phyloP scores from a whole-genome alignment of 2,113 vertebrate genomes.

The Trogon melanurus region DNA sequence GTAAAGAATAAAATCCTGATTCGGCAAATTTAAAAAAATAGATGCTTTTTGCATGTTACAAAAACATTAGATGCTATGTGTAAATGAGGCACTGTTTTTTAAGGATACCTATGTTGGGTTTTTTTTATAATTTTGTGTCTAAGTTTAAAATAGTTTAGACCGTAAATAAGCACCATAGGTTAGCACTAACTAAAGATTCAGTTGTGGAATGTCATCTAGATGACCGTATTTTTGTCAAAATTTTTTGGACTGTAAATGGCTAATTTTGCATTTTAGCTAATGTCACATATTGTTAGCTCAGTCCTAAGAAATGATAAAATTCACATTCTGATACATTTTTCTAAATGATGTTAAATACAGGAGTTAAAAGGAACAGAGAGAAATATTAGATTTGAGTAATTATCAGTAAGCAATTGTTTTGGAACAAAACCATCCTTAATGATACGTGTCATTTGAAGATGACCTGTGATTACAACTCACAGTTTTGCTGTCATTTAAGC shows the following conservation, averaged over 20 bases:
- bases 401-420: slow-evolving; percentile 29
- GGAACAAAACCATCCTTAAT: slow-evolving; percentile 51
- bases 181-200: neutral
- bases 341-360: neutral
- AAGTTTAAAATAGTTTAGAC: neutral
- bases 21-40: neutral
- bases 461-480: slow-evolving; percentile 68
- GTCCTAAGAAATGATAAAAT: neutral
- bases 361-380: neutral
- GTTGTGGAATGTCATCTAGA: neutral
- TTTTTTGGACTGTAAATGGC: slow-evolving; percentile 2
- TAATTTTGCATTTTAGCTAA: neutral
- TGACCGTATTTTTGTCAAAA: neutral
- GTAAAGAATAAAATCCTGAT: neutral
- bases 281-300: neutral
- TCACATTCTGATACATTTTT: neutral
- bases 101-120: neutral
- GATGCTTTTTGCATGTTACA: neutral
- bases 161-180: neutral
- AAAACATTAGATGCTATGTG: fast-evolving
- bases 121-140: neutral
- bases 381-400: neutral
- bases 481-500: slow-evolving; percentile 72
- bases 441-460: slow-evolving; percentile 56
- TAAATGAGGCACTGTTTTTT: neutral